phyloP scores from a whole-genome alignment of 2,113 vertebrate genomes.

The Trichechus manatus region DNA sequence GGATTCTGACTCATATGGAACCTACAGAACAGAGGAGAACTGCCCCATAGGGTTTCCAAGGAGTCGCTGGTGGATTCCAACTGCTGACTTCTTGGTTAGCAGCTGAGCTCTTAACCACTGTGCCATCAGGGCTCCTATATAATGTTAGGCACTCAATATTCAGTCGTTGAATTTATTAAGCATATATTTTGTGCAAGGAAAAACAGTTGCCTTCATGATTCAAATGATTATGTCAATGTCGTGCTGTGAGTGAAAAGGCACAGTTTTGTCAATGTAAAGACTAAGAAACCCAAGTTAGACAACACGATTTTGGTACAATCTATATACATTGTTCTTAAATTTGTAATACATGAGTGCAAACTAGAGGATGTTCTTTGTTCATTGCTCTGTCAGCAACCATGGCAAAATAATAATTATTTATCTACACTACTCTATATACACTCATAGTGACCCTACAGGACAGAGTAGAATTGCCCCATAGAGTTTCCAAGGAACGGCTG shows the following conservation, averaged over 20 bases:
- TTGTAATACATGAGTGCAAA: background rate
- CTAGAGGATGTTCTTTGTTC: background rate
- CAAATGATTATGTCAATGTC: background rate
- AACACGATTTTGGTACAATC: background rate
- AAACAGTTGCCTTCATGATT: background rate
- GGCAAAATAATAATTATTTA: slow-evolving; percentile 13
- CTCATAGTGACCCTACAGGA: too few species aligned
- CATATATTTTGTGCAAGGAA: background rate
- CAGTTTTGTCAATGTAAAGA: background rate
- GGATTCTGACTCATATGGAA: background rate
- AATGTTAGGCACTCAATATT: background rate
- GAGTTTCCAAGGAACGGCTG: too few species aligned
- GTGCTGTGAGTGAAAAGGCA: background rate
- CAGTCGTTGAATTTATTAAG: slow-evolving; percentile 44
- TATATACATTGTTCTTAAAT: background rate
- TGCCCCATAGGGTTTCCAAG: too few species aligned
- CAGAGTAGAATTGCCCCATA: too few species aligned
- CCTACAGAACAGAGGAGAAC: background rate
- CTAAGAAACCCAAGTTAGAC: background rate
- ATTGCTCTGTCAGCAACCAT: background rate
- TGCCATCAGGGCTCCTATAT: background rate
- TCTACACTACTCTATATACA: background rate
- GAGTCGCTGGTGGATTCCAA: background rate
- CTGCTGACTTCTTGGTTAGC: background rate
- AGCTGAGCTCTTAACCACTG: background rate